A percentile compares a stretch with the other conserved stretches of the same genome.
These are phyloP conservation scores for Caretta caretta DNA, from an alignment of 2,113 vertebrate species.

Conservation along the genomic window DNA sequence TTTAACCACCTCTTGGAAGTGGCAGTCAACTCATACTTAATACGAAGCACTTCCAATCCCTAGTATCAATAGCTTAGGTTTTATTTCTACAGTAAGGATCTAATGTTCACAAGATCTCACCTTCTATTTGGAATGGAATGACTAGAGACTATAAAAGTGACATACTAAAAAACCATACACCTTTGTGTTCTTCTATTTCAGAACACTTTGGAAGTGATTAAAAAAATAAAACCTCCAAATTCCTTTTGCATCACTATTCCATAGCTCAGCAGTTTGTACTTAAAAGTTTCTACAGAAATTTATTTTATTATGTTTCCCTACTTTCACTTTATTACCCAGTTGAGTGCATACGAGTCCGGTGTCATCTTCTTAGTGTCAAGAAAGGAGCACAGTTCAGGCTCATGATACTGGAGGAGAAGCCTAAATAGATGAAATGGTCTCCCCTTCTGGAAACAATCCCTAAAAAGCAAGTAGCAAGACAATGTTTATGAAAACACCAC, in stretches of 20 bases:
- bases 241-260: background rate
- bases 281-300: slow-evolving; percentile 64
- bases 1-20: background rate
- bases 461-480: slow-evolving; percentile 70
- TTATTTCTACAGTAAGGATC: background rate
- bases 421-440: slow-evolving; percentile 97
- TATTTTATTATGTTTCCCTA: slow-evolving; percentile 84
- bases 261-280: background rate
- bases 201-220: background rate
- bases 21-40: background rate
- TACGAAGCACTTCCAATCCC: background rate
- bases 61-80: background rate
- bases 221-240: background rate
- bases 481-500: background rate
- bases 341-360: slow-evolving; percentile 95
- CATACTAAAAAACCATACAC: background rate
- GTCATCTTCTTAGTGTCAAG: slow-evolving; percentile 99
- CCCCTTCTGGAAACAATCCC: slow-evolving; percentile 93
- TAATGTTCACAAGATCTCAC: background rate
- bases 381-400: slow-evolving; percentile 97
- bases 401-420: slow-evolving; percentile 97
- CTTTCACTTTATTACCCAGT: slow-evolving; percentile 92
- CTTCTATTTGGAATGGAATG: background rate
- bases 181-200: background rate
- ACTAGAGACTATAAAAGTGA: background rate